These are phyloP conservation scores for Episyrphus balteatus DNA, from an alignment of 1,140 invertebrate species.

Conservation along the genomic window DNA sequence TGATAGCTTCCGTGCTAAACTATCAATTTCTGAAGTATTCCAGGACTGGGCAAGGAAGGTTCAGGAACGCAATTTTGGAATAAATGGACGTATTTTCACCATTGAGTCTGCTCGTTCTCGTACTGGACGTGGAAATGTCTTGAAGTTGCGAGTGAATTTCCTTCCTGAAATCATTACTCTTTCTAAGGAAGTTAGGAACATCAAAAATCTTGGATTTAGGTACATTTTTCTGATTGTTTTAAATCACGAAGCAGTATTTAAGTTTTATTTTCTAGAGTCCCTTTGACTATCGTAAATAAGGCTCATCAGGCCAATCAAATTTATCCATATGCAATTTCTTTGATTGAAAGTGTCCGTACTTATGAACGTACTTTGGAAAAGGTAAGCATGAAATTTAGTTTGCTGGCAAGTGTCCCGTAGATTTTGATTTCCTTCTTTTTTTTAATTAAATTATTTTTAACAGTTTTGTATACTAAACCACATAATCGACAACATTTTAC, in stretches of 20 bases:
- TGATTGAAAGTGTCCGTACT: constrained; percentile 94
- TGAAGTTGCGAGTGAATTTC: constrained; percentile 94
- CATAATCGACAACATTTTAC: no score
- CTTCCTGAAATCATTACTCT: constrained; percentile 96
- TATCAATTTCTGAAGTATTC: constrained; percentile 94
- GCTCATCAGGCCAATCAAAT: constrained; percentile 97
- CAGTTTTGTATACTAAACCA: no score
- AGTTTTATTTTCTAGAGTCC: constrained; percentile 52
- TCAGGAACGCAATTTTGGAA: constrained; percentile 86
- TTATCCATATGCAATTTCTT: constrained; percentile 97
- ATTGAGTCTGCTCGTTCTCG: constrained; percentile 78
- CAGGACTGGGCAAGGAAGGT: constrained; percentile 96
- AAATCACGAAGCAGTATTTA: neutral
- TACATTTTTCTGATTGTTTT: constrained; percentile 9
- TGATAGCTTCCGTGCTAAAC: constrained; percentile 90
- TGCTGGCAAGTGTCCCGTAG: no score
- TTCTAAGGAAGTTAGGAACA: constrained; percentile 95
- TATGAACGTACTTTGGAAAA: constrained; percentile 95
- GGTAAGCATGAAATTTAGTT: constrained; percentile 45
- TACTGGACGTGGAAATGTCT: constrained; percentile 74
- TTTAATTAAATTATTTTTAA: no score
- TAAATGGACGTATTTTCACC: constrained; percentile 87
- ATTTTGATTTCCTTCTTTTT: no score
- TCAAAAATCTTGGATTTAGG: constrained; percentile 90
- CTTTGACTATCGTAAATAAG: constrained; percentile 96